Percentiles rank a stretch among this genome's conserved stretches.
phyloP scores from a whole-genome alignment of 2,888 invertebrate genomes.

The Ophion costatus region DNA sequence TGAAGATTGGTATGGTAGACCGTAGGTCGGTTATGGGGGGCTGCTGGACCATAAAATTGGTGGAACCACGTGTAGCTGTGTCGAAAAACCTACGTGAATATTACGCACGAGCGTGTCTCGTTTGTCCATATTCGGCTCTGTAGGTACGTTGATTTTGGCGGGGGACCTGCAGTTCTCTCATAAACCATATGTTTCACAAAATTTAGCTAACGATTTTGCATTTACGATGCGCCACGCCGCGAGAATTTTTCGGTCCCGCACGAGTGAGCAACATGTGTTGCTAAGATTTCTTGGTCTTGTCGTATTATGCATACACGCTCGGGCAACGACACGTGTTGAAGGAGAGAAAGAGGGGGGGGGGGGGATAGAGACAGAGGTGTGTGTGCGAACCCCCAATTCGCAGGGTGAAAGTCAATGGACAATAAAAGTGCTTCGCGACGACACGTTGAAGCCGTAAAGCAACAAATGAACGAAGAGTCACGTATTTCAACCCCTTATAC shows the following conservation, averaged over 20 bases:
- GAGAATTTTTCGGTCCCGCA: slow-evolving; percentile 42
- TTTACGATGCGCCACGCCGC: slow-evolving; percentile 64
- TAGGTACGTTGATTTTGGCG: slow-evolving; percentile 47
- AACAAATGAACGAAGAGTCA: slow-evolving; percentile 25
- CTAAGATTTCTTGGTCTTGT: slow-evolving; percentile 44
- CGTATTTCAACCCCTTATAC: slow-evolving; percentile 16
- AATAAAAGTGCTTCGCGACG: slow-evolving; percentile 13
- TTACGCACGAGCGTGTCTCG: slow-evolving; percentile 30
- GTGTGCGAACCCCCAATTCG: slow-evolving; percentile 28
- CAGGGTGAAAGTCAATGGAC: slow-evolving; percentile 61
- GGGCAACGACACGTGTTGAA: slow-evolving; percentile 63
- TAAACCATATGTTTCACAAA: slow-evolving; percentile 60
- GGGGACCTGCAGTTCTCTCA: slow-evolving; percentile 56
- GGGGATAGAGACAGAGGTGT: no score
- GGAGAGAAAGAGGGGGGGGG: neutral
- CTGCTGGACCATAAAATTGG: slow-evolving; percentile 52
- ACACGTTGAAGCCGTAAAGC: slow-evolving; percentile 7
- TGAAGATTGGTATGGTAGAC: slow-evolving; percentile 21
- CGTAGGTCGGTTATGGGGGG: slow-evolving; percentile 23
- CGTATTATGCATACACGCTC: slow-evolving; percentile 20
- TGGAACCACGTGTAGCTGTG: slow-evolving; percentile 29
- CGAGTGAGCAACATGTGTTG: slow-evolving; percentile 70
- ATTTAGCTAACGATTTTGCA: slow-evolving; percentile 68
- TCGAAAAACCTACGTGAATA: neutral
- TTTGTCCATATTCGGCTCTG: neutral